Conservation (phyloP, 2,113 vertebrate genomes). For the Shinisaurus crocodilurus region DNA sequence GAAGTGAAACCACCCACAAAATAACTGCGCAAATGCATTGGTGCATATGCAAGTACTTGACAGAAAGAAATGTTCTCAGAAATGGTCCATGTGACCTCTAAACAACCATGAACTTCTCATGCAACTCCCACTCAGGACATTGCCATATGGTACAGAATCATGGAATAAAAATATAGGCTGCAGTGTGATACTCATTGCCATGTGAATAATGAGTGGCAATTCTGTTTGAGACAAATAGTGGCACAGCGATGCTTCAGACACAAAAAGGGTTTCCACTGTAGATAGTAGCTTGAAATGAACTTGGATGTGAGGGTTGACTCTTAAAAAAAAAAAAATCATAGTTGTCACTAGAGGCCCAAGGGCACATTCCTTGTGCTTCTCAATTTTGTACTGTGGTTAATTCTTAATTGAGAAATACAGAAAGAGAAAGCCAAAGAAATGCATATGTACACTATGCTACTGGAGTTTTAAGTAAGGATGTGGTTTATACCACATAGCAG, state of each 20-base stretch:
- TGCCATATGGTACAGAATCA: background rate
- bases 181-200: background rate
- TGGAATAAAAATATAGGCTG: background rate
- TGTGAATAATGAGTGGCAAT: background rate
- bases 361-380: too few relatives aligned
- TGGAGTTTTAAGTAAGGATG: background rate
- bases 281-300: background rate
- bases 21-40: too few relatives aligned
- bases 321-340: background rate
- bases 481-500: background rate
- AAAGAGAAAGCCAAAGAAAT: background rate
- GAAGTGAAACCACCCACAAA: background rate
- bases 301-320: background rate
- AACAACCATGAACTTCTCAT: background rate
- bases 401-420: background rate
- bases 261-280: background rate
- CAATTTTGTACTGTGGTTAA: background rate
- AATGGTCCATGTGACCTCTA: background rate
- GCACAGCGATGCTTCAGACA: background rate
- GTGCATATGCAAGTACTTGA: background rate
- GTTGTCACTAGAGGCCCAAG: too few relatives aligned
- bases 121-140: background rate
- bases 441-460: background rate
- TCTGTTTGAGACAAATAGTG: background rate
- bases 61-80: background rate